Percentiles rank a stretch among this genome's conserved stretches.
Conservation (phyloP, 35 echinoderm and acorn worm genomes). For the Nesometra sesokonis region DNA sequence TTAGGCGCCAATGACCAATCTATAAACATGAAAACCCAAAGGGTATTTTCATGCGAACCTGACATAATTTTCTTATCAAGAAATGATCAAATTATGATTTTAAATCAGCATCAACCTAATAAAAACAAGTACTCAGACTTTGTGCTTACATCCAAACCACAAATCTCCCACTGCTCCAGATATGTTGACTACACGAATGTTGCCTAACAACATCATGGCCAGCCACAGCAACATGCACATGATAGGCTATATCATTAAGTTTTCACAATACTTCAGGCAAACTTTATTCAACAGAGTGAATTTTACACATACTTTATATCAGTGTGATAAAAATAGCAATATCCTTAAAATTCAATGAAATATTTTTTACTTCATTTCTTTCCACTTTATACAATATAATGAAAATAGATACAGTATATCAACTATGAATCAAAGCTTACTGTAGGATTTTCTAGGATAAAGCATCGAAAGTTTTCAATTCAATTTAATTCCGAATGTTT, state of each 20-base stretch:
- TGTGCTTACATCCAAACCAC: neutral
- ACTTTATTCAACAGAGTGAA: neutral
- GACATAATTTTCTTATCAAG: neutral
- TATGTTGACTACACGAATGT: neutral
- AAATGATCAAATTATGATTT: neutral
- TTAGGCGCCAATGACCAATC: too few species aligned
- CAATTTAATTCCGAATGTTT: too few species aligned
- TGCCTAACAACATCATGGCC: neutral
- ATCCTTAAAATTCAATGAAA: neutral
- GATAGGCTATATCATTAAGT: neutral
- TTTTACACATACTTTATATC: neutral
- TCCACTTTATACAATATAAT: too few species aligned
- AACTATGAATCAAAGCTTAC: too few species aligned
- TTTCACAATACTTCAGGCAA: neutral
- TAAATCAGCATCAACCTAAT: neutral
- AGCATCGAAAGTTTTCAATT: too few species aligned
- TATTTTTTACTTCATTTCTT: too few species aligned
- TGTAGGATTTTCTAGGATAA: too few species aligned
- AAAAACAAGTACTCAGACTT: neutral
- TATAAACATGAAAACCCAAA: neutral
- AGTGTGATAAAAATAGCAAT: neutral
- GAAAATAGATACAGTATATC: too few species aligned
- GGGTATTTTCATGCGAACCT: neutral
- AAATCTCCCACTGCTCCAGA: neutral
- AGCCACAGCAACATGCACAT: neutral